These are phyloP conservation scores for Podarcis raffonei DNA, from an alignment of 2,113 vertebrate genomes.

Conservation along the genomic window DNA sequence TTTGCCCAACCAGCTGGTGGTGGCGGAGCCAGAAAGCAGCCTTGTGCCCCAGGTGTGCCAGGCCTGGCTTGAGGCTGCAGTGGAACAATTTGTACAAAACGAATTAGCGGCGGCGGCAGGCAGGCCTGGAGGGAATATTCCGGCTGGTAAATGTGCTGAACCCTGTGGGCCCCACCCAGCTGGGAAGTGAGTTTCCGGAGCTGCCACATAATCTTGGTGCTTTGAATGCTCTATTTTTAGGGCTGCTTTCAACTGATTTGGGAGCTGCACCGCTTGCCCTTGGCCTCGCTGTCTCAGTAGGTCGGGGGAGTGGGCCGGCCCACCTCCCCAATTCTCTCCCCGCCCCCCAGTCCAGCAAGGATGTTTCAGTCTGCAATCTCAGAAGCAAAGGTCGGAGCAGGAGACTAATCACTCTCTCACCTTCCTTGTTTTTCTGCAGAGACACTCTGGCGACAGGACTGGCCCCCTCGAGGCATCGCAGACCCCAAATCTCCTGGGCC, in stretches of 20 bases:
- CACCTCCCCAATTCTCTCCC: not conserved
- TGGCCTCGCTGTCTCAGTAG: not conserved
- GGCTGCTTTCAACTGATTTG: conserved; percentile 21
- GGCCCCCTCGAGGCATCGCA: not conserved
- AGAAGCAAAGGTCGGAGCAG: not conserved
- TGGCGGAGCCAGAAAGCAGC: not conserved
- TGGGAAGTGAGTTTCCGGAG: conserved; percentile 27
- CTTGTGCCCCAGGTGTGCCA: not conserved
- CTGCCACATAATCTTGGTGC: conserved; percentile 29
- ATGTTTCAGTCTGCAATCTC: not conserved
- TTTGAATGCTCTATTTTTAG: conserved; percentile 35
- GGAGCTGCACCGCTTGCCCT: not conserved
- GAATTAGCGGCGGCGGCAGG: not conserved
- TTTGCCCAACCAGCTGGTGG: not conserved
- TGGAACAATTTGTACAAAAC: not conserved
- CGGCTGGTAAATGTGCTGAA: not conserved
- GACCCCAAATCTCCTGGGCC: not conserved
- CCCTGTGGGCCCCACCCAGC: conserved; percentile 31
- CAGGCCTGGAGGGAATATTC: not conserved
- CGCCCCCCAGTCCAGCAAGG: too few relatives aligned
- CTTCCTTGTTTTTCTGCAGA: not conserved
- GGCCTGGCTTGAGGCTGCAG: not conserved
- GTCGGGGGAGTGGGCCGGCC: not conserved
- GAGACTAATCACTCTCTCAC: not conserved
- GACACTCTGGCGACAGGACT: not conserved